These are phyloP conservation scores for Heliconius ismenius DNA, from an alignment of 2,888 invertebrate genomes.

Conservation along the genomic window DNA sequence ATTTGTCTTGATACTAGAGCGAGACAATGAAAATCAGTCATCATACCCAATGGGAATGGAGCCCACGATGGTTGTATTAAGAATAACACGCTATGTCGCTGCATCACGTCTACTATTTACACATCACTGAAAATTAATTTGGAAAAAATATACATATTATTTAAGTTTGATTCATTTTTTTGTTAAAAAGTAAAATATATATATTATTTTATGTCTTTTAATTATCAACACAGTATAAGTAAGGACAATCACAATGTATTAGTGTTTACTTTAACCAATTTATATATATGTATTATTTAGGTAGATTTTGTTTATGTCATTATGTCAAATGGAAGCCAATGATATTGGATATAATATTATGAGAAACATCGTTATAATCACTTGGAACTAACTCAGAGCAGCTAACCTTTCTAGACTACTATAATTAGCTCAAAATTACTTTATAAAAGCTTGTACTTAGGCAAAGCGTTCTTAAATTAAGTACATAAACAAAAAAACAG, in stretches of 20 bases:
- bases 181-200: background rate
- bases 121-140: background rate
- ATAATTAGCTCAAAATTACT: conserved; percentile 3
- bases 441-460: conserved; percentile 24
- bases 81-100: too few relatives aligned
- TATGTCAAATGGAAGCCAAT: conserved; percentile 40
- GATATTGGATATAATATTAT: conserved; percentile 18
- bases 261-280: conserved; percentile 34
- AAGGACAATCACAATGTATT: conserved; percentile 31
- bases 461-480: conserved; percentile 26
- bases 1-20: background rate
- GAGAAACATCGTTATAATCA: conserved; percentile 14
- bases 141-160: background rate
- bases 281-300: conserved; percentile 32
- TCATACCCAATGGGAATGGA: background rate
- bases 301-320: conserved; percentile 20
- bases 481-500: conserved; percentile 4
- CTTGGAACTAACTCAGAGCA: conserved; percentile 43
- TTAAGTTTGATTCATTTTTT: background rate
- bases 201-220: conserved; percentile 7
- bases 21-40: background rate
- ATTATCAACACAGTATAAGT: conserved; percentile 6
- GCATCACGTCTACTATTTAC: background rate
- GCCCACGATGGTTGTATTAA: background rate
- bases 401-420: conserved; percentile 27